Base-by-base conservation (phyloP, 2,797 vertebrate species). In the Brotula barbata region DNA sequence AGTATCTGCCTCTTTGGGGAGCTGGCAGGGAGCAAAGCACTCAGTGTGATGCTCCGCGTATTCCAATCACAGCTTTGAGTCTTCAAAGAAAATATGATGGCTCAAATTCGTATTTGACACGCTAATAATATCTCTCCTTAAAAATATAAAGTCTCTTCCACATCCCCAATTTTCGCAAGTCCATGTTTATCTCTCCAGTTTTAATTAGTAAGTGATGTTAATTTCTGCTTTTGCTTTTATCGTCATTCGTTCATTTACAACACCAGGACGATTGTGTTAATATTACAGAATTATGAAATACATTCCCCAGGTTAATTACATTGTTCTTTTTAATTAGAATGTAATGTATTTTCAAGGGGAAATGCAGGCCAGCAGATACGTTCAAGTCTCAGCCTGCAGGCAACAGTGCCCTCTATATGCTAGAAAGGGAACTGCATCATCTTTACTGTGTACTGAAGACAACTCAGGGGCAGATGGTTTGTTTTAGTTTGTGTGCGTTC, bases 321-420 rank as follows among this genome's bases (percentile, higher is more conserved):
- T 87, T 90, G 86, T 90, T 90, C 87, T 89, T 89, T 90, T 91
- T 90, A 91, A 91, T 90, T 88, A 89, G 75, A 90, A 85, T 87
- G 83, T 85, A 80, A 89, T 89, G 81, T 73, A 66, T 88, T 85
- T 80, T 81, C 77, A 81, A 83, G 84, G 83, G 82, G 83, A 87
- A 85, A 81, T 70, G 71, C 77, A 72, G 77, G 58, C 77, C 63
- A 47, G 51, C 59, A 44, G 59, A 41, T 58, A 47, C 31, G 20
- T 71, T 34, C 34, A 54, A 36, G 44, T 66, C 51, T 58, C 43
- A 85, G 73, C 59, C 75, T 78, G 80, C 68, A 59, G 85, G 62
- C 85, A 88, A 84, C 85, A 89, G 86, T 86, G 85, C 60, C 82
- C 86, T 88, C 89, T 88, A 77, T 53, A 79, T n/a, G 82, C 60